Conservation (phyloP, 2,113 vertebrate species). For the Sakesphorus luctuosus region DNA sequence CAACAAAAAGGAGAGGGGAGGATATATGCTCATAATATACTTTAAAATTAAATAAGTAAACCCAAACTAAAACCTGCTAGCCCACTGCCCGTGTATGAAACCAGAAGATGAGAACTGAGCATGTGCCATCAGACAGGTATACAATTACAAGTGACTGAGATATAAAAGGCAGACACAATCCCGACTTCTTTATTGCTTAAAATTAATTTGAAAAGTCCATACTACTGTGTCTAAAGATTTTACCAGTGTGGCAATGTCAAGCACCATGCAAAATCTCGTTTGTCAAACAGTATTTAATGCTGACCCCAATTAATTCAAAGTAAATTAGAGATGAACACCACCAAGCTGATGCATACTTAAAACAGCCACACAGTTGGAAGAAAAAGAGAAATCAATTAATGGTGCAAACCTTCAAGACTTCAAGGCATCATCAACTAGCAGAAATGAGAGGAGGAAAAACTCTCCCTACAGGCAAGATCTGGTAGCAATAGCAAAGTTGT, state of each 20-base stretch:
- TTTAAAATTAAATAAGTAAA: not conserved
- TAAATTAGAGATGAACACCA: not conserved
- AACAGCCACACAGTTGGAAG: not conserved
- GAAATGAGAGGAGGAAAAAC: not conserved
- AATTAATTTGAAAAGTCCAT: not conserved
- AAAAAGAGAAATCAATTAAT: slow-evolving; percentile 8
- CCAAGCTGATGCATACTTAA: not conserved
- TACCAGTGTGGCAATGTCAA: not conserved
- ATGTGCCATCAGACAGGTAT: not conserved
- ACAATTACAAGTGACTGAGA: not conserved
- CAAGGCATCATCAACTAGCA: not conserved
- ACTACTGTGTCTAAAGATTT: not conserved
- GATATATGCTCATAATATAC: not conserved
- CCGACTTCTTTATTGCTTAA: not conserved
- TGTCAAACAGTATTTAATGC: not conserved
- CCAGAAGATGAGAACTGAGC: not conserved
- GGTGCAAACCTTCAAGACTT: not conserved
- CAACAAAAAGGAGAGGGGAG: too few species aligned
- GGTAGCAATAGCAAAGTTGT: not conserved
- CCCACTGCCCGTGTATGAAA: not conserved
- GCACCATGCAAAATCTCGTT: not conserved
- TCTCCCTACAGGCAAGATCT: not conserved
- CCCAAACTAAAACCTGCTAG: not conserved
- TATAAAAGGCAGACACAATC: not conserved
- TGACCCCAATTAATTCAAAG: not conserved